These are phyloP conservation scores for Drosophila fuyamai DNA, from an alignment of 1,140 invertebrate genomes.

Conservation along the genomic window DNA sequence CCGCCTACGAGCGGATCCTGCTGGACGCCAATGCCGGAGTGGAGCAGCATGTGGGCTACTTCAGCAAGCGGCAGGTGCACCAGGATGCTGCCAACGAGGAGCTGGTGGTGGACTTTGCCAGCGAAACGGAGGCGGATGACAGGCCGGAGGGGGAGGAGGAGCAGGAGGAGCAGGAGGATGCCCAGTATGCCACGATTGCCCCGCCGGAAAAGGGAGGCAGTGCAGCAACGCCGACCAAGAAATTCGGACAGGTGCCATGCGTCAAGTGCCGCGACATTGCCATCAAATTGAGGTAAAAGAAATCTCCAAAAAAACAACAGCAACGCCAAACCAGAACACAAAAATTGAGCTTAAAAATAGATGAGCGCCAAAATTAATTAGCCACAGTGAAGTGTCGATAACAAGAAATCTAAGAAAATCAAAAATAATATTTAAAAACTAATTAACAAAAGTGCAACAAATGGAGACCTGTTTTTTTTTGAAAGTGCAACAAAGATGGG, in stretches of 20 bases:
- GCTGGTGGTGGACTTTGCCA: slow-evolving; percentile 69
- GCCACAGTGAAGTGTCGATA: slow-evolving; percentile 12
- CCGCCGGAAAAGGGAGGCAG: slow-evolving; percentile 10
- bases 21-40: slow-evolving; percentile 67
- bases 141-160: slow-evolving; percentile 5
- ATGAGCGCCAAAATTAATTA: slow-evolving; percentile 20
- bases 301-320: background rate
- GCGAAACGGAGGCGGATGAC: slow-evolving; percentile 55
- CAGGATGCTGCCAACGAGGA: slow-evolving; percentile 21
- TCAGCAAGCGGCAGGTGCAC: slow-evolving; percentile 51
- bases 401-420: background rate
- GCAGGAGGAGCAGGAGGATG: slow-evolving; percentile 26
- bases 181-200: slow-evolving; percentile 59
- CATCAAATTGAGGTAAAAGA: slow-evolving; percentile 76
- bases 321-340: slow-evolving; percentile 22
- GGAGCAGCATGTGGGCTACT: slow-evolving; percentile 78
- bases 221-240: background rate
- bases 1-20: slow-evolving; percentile 72
- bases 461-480: background rate
- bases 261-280: slow-evolving; percentile 77
- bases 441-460: background rate
- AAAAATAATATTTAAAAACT: background rate
- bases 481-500: background rate
- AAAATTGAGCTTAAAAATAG: slow-evolving; percentile 17
- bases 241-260: slow-evolving; percentile 67